These are phyloP conservation scores for Drosophila equinoxialis DNA, from an alignment of 1,140 invertebrate genomes.

Conservation along the genomic window DNA sequence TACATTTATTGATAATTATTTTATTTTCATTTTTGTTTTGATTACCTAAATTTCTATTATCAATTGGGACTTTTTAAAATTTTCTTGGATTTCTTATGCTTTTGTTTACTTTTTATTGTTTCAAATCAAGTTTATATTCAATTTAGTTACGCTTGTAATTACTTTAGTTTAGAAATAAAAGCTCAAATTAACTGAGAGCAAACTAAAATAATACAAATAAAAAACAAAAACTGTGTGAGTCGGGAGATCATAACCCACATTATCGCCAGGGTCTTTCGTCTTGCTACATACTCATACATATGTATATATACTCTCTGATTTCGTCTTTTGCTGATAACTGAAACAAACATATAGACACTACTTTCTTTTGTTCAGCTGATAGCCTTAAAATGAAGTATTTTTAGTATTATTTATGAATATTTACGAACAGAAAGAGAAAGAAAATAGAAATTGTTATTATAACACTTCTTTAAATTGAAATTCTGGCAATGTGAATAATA, in stretches of 20 bases:
- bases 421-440: neutral
- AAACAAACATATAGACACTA: slow-evolving; percentile 10
- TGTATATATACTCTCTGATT: slow-evolving; percentile 11
- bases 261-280: slow-evolving; percentile 34
- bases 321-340: slow-evolving; percentile 32
- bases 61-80: neutral
- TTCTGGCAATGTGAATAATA: no score
- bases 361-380: slow-evolving; percentile 12
- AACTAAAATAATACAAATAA: slow-evolving; percentile 7
- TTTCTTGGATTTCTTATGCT: neutral
- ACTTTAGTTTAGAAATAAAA: slow-evolving; percentile 44
- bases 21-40: slow-evolving; percentile 36
- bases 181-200: neutral
- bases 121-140: neutral
- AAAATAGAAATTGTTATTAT: neutral
- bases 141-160: slow-evolving; percentile 47
- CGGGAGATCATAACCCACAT: slow-evolving; percentile 65
- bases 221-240: slow-evolving; percentile 22
- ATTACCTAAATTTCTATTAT: slow-evolving; percentile 40
- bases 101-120: neutral
- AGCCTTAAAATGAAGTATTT: slow-evolving; percentile 5
- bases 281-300: neutral
- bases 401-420: slow-evolving; percentile 3
- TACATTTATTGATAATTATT: slow-evolving; percentile 12
- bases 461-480: no score